Evolutionary conservation across 1,140 invertebrate species (phyloP).

Genomic region (Sweltsa coloradensis): DNA sequence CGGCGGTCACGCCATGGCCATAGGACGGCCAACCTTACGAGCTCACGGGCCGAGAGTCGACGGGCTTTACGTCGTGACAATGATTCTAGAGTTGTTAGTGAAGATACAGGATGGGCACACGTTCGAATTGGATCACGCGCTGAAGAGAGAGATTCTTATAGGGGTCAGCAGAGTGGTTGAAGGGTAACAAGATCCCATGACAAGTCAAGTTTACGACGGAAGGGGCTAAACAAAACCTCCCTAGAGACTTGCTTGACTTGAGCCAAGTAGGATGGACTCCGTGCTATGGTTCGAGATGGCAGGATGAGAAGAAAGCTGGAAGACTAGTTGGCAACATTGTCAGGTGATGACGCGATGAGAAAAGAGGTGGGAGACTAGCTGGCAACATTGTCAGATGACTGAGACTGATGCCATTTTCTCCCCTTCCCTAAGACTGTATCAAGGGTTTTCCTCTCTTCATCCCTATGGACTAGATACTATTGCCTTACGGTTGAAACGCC

Average conservation of each 20-base stretch:
- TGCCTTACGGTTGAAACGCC: too few species aligned
- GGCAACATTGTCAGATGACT: too few species aligned
- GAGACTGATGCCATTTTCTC: too few species aligned
- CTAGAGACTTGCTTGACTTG: background rate
- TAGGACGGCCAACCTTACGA: background rate
- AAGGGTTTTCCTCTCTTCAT: too few species aligned
- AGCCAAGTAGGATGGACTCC: background rate
- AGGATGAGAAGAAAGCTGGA: background rate
- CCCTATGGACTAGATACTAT: too few species aligned
- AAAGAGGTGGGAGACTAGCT: too few species aligned
- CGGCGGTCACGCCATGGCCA: slow-evolving; percentile 1
- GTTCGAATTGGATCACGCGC: slow-evolving; percentile 1
- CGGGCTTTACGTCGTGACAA: slow-evolving; percentile 3
- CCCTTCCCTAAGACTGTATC: too few species aligned
- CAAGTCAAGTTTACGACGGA: slow-evolving; percentile 4
- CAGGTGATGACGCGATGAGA: too few species aligned
- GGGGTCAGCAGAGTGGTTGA: too few species aligned
- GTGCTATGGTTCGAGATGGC: background rate
- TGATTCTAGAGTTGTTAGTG: background rate
- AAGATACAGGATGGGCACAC: background rate
- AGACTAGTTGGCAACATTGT: background rate
- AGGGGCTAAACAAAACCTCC: too few species aligned
- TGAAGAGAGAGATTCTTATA: background rate
- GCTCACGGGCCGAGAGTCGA: background rate
- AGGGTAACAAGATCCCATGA: background rate